Evolutionary conservation across 1,140 invertebrate species (phyloP).

Genomic region (Eriocheir sinensis): DNA sequence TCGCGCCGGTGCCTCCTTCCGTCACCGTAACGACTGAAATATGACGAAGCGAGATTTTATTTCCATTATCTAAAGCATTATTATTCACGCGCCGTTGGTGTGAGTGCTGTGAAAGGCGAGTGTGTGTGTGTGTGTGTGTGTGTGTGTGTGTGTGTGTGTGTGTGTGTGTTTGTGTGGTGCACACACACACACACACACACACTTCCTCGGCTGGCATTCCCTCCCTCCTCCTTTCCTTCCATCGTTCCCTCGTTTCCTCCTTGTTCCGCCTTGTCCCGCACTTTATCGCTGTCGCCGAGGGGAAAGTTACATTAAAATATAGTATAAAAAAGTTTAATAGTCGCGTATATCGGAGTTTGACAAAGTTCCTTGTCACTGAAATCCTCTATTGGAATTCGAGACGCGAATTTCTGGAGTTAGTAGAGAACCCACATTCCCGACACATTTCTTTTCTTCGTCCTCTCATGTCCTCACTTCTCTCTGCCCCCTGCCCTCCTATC

Average conservation of each 20-base stretch:
- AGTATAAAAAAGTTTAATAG: not conserved
- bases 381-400: not conserved
- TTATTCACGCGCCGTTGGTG: not conserved
- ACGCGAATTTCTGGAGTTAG: constrained; percentile 1
- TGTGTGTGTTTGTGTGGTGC: too few species aligned
- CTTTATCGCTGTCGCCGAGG: not conserved
- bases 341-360: not conserved
- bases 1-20: not conserved
- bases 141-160: too few species aligned
- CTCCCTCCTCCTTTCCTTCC: not conserved
- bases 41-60: not conserved
- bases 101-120: too few species aligned
- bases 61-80: not conserved
- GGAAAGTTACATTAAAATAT: constrained; percentile 3
- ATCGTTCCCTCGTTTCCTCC: too few species aligned
- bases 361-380: constrained; percentile 4
- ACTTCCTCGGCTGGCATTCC: not conserved
- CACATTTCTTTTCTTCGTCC: not conserved
- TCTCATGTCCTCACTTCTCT: too few species aligned
- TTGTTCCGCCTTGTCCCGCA: not conserved
- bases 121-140: not conserved
- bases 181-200: too few species aligned
- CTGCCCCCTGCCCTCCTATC: too few species aligned
- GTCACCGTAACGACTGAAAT: not conserved
- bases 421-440: not conserved